Evolutionary conservation across 1,140 invertebrate species (phyloP), one percentile per base, ranked within the genome.

Genomic region (Sarcophaga peregrina): DNA sequence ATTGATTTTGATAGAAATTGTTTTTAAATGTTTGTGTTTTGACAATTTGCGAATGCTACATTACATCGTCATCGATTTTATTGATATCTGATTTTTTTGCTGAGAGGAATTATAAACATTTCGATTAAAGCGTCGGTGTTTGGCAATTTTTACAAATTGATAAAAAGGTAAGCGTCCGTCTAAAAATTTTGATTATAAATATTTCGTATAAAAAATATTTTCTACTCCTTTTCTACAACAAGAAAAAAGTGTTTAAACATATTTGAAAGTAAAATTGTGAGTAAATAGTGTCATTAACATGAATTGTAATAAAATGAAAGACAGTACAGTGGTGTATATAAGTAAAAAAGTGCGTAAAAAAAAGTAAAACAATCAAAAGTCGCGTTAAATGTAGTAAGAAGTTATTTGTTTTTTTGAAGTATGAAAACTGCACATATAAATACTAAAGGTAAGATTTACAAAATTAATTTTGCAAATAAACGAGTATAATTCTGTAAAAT

Each of bases 151-250:
- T 25, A 52, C 50, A 8, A 17, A 37, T 37, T 37, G 25, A 37
- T 2, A 37, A 68, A 25, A 68, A 68, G 62, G 62, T 68, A 68
- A 68, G 62, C 17, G 1, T 52, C 17, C 9, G 62, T 25, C 62
- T 9, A 68, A 68, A 68, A 68, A 68, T 20, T 20, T 15, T 15
- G 15, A n/a, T 68, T 20, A 68, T 20, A 58, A n/a, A n/a, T 58
- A n/a, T n/a, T 68, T 68, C 62, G 62, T 68, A 68, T 68, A 68
- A 68, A 68, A 68, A 68, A 20, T 68, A 68, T 68, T 68, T 68
- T 68, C 62, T 68, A 68, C 17, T 68, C 62, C 62, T 68, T 68
- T 68, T 20, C 62, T 20, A 20, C 62, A 68, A 17, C 58, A 68
- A 68, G 5, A 68, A 68, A 68, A 68, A 68, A 68, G 62, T 68